phyloP scores from a whole-genome alignment of 2,888 invertebrate species.

The Mantis religiosa region DNA sequence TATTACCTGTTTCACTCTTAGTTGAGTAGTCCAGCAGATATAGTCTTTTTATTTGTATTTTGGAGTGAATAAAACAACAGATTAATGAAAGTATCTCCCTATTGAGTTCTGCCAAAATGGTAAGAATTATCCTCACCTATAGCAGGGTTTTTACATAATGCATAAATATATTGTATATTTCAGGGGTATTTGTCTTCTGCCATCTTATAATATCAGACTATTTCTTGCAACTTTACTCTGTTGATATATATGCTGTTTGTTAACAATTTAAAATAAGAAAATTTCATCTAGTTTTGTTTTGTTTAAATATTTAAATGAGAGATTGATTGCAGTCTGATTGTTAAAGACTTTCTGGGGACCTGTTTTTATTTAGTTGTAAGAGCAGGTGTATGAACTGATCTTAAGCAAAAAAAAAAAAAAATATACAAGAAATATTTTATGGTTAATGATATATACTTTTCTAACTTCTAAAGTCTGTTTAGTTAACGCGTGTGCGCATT shows the following conservation, averaged over 20 bases:
- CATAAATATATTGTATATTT: background rate
- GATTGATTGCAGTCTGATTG: background rate
- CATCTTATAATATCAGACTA: background rate
- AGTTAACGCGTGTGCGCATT: too few relatives aligned
- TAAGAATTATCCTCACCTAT: background rate
- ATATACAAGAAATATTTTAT: background rate
- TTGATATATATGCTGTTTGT: conserved; percentile 11
- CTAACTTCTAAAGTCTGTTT: too few relatives aligned
- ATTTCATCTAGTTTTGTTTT: conserved; percentile 6
- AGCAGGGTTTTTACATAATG: background rate
- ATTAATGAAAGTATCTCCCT: background rate
- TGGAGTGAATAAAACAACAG: background rate
- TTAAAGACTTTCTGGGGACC: conserved; percentile 4
- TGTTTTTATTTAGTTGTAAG: background rate
- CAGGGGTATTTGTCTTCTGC: background rate
- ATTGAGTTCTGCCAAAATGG: background rate
- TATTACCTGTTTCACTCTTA: background rate
- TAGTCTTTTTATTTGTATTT: background rate
- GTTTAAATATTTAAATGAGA: conserved; percentile 9
- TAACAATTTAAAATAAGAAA: conserved; percentile 5
- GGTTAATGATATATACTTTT: background rate
- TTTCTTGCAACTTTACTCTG: background rate
- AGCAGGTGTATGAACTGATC: background rate
- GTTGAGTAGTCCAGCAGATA: background rate
- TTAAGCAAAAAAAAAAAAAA: background rate